A percentile compares a stretch with the other conserved stretches of the same genome.
These are phyloP conservation scores for Synanthedon vespiformis DNA, from an alignment of 2,888 invertebrate genomes.

Conservation along the genomic window DNA sequence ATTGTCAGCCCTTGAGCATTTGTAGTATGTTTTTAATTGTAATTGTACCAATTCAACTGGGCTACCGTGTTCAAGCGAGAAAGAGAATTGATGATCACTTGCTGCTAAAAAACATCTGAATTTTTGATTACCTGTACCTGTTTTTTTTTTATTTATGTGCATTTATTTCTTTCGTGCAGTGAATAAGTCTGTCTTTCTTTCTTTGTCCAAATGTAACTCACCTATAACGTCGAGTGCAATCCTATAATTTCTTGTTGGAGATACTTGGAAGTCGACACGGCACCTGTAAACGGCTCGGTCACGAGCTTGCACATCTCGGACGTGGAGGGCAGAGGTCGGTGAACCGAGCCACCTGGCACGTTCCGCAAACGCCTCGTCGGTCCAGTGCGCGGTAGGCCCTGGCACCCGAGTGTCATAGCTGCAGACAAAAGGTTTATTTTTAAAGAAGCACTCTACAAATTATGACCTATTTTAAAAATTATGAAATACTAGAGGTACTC, in stretches of 20 bases:
- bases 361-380: slow-evolving; percentile 70
- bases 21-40: no score
- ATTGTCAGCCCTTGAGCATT: no score
- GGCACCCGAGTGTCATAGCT: slow-evolving; percentile 53
- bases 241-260: slow-evolving; percentile 81
- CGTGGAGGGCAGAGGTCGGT: slow-evolving; percentile 40
- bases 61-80: no score
- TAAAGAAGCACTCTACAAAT: neutral
- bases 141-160: no score
- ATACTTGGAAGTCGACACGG: slow-evolving; percentile 67
- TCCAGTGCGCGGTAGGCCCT: slow-evolving; percentile 51
- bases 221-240: slow-evolving; percentile 82
- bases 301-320: slow-evolving; percentile 36
- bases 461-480: neutral
- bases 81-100: no score
- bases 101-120: no score
- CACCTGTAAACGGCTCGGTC: slow-evolving; percentile 54
- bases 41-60: no score
- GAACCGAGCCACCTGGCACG: slow-evolving; percentile 74
- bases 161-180: no score
- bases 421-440: slow-evolving; percentile 12
- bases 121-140: no score
- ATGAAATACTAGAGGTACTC: neutral
- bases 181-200: no score
- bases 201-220: slow-evolving; percentile 27